Evolutionary conservation across 2,797 vertebrate species (phyloP).

Genomic region (Moxostoma hubbsi): DNA sequence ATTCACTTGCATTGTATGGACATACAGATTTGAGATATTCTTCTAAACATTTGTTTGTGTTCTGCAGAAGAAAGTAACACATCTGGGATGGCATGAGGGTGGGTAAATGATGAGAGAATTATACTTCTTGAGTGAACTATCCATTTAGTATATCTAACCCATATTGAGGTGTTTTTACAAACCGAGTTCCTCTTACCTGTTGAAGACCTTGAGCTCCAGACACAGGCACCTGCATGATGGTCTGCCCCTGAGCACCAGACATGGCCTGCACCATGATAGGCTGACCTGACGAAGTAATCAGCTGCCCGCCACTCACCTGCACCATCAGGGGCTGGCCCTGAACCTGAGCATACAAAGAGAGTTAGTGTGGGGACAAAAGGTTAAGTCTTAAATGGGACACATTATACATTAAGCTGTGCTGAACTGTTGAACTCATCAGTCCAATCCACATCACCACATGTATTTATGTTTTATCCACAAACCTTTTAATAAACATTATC

Average conservation of each 20-base stretch:
- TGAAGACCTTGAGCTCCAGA: constrained; percentile 95
- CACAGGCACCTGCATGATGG: constrained; percentile 98
- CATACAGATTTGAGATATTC: too few species aligned
- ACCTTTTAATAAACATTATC: not conserved
- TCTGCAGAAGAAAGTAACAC: too few species aligned
- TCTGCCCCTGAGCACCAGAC: constrained; percentile 94
- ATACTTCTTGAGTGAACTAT: too few species aligned
- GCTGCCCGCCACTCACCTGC: constrained; percentile 96
- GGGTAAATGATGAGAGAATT: too few species aligned
- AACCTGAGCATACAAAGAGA: constrained; percentile 74
- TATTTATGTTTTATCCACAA: not conserved
- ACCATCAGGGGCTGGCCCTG: constrained; percentile 99
- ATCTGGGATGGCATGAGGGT: too few species aligned
- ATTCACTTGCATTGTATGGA: too few species aligned
- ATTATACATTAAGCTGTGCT: not conserved
- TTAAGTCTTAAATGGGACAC: not conserved
- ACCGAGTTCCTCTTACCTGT: constrained; percentile 81
- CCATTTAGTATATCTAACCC: too few species aligned
- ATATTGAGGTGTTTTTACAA: not conserved
- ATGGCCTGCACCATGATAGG: constrained; percentile 99
- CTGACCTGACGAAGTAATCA: constrained; percentile 98
- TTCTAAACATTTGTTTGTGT: too few species aligned
- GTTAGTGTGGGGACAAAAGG: constrained; percentile 4
- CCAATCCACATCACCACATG: not conserved
- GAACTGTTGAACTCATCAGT: not conserved